A percentile compares a stretch with the other conserved stretches of the same genome.
phyloP scores from a whole-genome alignment of 1,140 invertebrate species.

The Sesamia nonagrioides region DNA sequence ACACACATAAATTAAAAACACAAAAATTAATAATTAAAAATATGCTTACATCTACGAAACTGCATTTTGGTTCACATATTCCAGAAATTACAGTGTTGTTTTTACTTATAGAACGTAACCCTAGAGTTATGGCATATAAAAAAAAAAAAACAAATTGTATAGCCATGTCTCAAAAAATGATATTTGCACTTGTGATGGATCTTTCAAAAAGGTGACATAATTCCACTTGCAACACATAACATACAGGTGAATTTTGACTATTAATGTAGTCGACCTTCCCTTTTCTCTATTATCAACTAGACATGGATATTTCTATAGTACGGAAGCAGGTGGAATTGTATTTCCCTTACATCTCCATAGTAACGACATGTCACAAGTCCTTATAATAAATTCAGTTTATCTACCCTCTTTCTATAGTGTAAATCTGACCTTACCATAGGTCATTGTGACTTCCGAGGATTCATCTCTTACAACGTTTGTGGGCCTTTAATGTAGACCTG shows the following conservation, averaged over 20 bases:
- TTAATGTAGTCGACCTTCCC: neutral
- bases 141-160: too few species aligned
- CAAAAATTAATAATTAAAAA: too few species aligned
- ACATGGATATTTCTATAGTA: neutral
- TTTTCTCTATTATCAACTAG: neutral
- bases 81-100: too few species aligned
- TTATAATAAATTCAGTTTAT: neutral
- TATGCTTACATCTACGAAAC: too few species aligned
- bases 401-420: neutral
- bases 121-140: too few species aligned
- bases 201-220: neutral
- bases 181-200: neutral
- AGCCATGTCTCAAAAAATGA: too few species aligned
- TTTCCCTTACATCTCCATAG: neutral
- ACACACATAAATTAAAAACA: too few species aligned
- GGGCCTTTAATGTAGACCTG: neutral
- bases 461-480: neutral
- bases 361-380: neutral
- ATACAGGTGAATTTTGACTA: neutral
- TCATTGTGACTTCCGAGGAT: neutral
- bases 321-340: conserved; percentile 12
- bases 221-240: neutral
- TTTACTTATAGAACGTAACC: too few species aligned
- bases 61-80: too few species aligned
- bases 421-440: conserved; percentile 28